Percentiles rank a stretch among this genome's conserved stretches.
Conservation (phyloP, 2,888 invertebrate species). For the Cantharis lateralis region DNA sequence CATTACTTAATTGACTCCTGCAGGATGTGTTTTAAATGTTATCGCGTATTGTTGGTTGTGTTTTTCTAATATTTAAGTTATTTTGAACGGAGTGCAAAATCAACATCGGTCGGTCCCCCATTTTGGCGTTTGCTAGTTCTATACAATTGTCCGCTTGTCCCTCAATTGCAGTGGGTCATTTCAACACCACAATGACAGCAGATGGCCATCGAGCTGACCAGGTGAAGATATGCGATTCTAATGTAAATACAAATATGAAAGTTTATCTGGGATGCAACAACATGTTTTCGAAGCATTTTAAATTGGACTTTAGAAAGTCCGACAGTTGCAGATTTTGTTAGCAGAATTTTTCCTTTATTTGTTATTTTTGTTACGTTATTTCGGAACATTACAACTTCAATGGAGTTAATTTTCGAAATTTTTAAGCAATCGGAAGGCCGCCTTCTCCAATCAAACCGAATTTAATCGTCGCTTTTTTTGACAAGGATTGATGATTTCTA, state of each 20-base stretch:
- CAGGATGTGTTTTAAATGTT: neutral
- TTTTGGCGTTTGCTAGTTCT: slow-evolving; percentile 20
- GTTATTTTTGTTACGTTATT: neutral
- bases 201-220: slow-evolving; percentile 51
- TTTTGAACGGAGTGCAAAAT: slow-evolving; percentile 9
- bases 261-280: slow-evolving; percentile 26
- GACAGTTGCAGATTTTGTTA: slow-evolving; percentile 30
- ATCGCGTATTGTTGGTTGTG: neutral
- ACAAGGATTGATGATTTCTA: neutral
- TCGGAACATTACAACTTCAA: neutral
- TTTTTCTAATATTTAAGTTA: slow-evolving; percentile 6
- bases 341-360: neutral
- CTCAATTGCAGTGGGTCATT: slow-evolving; percentile 46
- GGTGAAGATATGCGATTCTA: slow-evolving; percentile 46
- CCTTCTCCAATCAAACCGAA: neutral
- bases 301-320: slow-evolving; percentile 14
- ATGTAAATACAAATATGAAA: slow-evolving; percentile 39
- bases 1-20: neutral
- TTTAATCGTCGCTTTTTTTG: neutral
- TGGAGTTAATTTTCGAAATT: neutral
- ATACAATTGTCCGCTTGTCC: slow-evolving; percentile 24
- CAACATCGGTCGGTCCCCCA: slow-evolving; percentile 17
- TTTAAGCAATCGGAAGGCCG: neutral
- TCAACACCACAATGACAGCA: slow-evolving; percentile 54
- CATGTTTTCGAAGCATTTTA: slow-evolving; percentile 20